Conservation (phyloP, 2,888 invertebrate species). For the Watsonalla cultraria region DNA sequence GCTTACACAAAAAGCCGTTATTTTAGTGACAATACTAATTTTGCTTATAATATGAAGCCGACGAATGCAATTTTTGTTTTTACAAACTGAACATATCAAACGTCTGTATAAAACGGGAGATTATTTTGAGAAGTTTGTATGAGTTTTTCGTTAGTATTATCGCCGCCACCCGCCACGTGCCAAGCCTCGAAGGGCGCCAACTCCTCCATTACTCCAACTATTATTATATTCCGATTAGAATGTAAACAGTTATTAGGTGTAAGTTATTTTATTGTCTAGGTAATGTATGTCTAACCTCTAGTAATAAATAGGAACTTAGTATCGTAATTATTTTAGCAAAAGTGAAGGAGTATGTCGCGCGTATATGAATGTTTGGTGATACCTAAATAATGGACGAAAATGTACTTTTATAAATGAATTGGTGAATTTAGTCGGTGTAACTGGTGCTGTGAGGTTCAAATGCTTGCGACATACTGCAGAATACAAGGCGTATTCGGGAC, state of each 20-base stretch:
- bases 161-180: constrained; percentile 35
- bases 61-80: constrained; percentile 14
- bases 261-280: constrained; percentile 72
- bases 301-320: constrained; percentile 52
- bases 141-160: constrained; percentile 1
- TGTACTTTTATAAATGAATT: constrained; percentile 20
- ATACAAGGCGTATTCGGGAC: constrained; percentile 56
- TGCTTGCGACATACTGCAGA: constrained; percentile 66
- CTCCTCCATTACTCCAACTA: constrained; percentile 29
- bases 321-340: constrained; percentile 59
- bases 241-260: constrained; percentile 65
- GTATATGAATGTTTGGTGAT: constrained; percentile 60
- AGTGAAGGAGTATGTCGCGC: constrained; percentile 60
- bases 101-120: constrained; percentile 4
- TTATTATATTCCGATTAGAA: constrained; percentile 62
- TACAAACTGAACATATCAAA: constrained; percentile 23
- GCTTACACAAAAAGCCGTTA: too few species aligned
- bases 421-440: constrained; percentile 46
- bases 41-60: too few species aligned
- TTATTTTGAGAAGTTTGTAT: neutral
- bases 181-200: constrained; percentile 42
- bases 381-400: constrained; percentile 24
- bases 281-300: constrained; percentile 73
- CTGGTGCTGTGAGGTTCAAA: constrained; percentile 74
- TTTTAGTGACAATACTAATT: too few species aligned